phyloP scores from a whole-genome alignment of 2,113 vertebrate species.

The Gymnorhina tibicen region DNA sequence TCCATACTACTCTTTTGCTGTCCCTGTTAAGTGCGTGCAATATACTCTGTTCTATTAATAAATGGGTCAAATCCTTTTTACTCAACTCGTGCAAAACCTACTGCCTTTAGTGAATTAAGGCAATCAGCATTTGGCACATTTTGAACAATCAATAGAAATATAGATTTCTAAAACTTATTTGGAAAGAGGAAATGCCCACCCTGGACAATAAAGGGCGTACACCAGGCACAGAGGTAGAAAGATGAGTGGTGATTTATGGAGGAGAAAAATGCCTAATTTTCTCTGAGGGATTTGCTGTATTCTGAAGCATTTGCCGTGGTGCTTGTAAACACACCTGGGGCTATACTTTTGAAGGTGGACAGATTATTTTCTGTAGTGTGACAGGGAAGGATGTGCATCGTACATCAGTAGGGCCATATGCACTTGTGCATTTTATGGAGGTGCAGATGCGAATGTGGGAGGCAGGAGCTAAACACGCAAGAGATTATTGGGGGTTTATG shows the following conservation, averaged over 20 bases:
- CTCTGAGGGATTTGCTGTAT: conserved; percentile 12
- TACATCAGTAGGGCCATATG: neutral
- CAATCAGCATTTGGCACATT: neutral
- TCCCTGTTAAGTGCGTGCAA: neutral
- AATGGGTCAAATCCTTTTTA: conserved; percentile 36
- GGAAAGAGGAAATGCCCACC: neutral
- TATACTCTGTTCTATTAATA: neutral
- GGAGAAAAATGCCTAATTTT: neutral
- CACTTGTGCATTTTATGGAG: neutral
- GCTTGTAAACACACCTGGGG: conserved; percentile 9
- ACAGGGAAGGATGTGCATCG: neutral
- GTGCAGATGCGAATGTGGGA: conserved; percentile 7
- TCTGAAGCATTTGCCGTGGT: neutral
- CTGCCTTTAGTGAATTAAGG: neutral
- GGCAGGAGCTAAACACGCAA: neutral
- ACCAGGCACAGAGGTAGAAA: neutral
- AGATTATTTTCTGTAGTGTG: conserved; percentile 23
- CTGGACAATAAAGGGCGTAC: neutral
- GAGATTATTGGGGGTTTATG: neutral
- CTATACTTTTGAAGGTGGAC: conserved; percentile 21
- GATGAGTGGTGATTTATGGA: neutral
- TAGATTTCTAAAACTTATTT: neutral
- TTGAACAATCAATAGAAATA: neutral
- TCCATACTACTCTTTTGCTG: neutral
- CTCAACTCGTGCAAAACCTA: neutral